Evolutionary conservation across 2,113 vertebrate genomes (phyloP).

Genomic region (rat (Rattus norvegicus)): DNA sequence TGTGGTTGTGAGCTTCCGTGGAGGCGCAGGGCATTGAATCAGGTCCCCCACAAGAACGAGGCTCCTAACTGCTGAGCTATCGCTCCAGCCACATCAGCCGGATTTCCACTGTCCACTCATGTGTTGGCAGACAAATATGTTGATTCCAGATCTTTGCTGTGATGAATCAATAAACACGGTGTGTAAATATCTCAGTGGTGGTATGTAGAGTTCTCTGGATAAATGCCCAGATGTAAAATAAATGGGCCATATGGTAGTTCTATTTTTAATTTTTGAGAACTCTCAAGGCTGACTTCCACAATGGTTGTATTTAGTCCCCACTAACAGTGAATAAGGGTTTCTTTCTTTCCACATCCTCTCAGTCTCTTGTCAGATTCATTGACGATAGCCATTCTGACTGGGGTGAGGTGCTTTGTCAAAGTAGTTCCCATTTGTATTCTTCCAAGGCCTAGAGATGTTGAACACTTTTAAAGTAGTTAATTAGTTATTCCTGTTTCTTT

Average conservation of each 20-base stretch:
- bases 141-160: background rate
- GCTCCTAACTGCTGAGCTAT: background rate
- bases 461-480: background rate
- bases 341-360: background rate
- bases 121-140: background rate
- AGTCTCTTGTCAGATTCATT: background rate
- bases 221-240: background rate
- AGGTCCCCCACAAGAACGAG: background rate
- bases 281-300: background rate
- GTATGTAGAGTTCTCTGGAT: background rate
- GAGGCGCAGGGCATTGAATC: background rate
- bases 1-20: background rate
- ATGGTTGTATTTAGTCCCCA: background rate
- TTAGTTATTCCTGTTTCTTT: background rate
- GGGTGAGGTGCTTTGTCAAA: background rate
- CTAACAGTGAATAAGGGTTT: background rate
- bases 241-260: background rate
- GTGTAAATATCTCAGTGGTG: background rate
- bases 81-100: too few species aligned
- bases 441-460: background rate
- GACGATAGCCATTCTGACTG: background rate
- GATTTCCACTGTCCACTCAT: background rate
- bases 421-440: background rate
- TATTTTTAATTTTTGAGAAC: background rate
- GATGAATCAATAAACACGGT: background rate